Conservation (phyloP, 2,797 vertebrate species). For the Vipera latastei region DNA sequence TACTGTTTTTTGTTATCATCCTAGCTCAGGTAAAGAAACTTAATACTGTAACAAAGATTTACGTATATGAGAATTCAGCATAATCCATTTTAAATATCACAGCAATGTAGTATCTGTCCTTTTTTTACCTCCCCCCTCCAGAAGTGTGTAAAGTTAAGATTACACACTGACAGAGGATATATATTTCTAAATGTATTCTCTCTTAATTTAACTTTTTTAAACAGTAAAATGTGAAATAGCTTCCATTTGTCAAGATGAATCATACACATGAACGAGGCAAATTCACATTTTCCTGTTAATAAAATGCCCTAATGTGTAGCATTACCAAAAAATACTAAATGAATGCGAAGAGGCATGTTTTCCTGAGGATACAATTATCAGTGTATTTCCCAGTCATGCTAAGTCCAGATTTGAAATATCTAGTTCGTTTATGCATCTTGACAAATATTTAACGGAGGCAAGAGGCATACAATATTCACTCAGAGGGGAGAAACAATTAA, state of each 20-base stretch:
- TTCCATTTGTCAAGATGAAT: conserved; percentile 12
- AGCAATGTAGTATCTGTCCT: conserved; percentile 48
- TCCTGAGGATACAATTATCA: conserved; percentile 13
- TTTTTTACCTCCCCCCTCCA: conserved; percentile 28
- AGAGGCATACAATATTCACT: neutral
- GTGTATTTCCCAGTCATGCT: neutral
- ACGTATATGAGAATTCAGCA: conserved; percentile 26
- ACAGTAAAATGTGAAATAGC: neutral
- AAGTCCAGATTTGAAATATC: neutral
- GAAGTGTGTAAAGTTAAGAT: conserved; percentile 57
- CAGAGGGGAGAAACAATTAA: neutral
- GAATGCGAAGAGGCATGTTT: neutral
- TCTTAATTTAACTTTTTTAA: conserved; percentile 41
- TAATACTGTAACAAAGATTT: conserved; percentile 35
- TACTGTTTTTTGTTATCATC: neutral
- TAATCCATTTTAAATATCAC: conserved; percentile 50
- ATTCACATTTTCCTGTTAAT: conserved; percentile 10
- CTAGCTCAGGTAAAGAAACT: conserved; percentile 28
- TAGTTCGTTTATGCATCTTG: neutral
- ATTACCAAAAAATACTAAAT: neutral
- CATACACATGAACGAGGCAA: neutral
- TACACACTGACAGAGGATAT: conserved; percentile 50
- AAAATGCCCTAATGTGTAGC: rapidly evolving
- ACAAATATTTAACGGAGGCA: neutral
- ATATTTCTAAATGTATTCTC: conserved; percentile 48